These are phyloP conservation scores for Heterohyrax brucei DNA, from an alignment of 2,797 vertebrate species.

Conservation along the genomic window DNA sequence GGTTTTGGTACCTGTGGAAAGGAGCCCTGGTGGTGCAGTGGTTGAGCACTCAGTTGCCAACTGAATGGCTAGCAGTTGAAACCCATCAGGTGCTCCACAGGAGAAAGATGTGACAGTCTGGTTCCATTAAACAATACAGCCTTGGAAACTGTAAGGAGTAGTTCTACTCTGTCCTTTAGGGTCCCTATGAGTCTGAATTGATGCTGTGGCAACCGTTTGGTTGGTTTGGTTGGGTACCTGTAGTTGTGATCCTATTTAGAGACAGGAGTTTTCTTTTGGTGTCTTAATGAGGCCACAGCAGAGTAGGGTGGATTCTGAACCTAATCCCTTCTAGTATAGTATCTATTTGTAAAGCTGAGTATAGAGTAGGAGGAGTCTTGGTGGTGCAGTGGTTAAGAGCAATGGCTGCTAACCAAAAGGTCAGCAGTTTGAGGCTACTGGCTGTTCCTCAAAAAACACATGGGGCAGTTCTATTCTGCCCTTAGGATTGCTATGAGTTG, in stretches of 20 bases:
- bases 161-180: not conserved
- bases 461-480: no score
- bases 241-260: not conserved
- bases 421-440: no score
- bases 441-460: no score
- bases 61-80: not conserved
- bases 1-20: not conserved
- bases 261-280: not conserved
- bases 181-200: not conserved
- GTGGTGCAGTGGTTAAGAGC: no score
- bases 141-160: not conserved
- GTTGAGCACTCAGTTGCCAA: not conserved
- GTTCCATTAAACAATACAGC: not conserved
- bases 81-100: not conserved
- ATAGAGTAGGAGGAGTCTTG: no score
- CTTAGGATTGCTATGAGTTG: no score
- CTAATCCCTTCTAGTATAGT: no score
- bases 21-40: not conserved
- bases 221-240: no score
- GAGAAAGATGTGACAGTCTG: not conserved
- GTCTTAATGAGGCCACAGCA: not conserved
- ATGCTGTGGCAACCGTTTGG: not conserved
- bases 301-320: not conserved
- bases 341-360: no score
- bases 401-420: no score